Conservation (phyloP, 2,113 vertebrate species). For the Murina feae region DNA sequence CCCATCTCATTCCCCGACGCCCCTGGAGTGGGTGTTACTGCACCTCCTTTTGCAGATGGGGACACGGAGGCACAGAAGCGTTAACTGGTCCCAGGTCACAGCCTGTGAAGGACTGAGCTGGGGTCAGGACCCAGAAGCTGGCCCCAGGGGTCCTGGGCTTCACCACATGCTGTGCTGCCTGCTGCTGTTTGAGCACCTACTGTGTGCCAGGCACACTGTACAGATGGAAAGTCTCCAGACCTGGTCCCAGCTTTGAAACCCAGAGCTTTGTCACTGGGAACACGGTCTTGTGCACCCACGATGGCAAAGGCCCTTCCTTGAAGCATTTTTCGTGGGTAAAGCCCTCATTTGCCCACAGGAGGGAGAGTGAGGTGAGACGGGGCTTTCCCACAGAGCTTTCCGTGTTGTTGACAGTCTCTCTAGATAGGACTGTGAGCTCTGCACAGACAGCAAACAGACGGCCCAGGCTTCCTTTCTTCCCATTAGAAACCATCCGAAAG, state of each 20-base stretch:
- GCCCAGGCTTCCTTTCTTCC: not conserved
- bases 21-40: accelerated
- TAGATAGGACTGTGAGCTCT: not conserved
- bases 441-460: accelerated
- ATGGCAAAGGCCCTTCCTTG: not conserved
- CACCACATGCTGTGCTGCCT: accelerated
- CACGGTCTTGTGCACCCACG: accelerated
- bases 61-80: not conserved
- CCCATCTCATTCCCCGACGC: not conserved
- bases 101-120: not conserved
- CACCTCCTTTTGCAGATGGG: not conserved
- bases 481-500: accelerated
- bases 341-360: not conserved
- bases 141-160: not conserved
- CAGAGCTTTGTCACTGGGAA: not conserved
- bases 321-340: not conserved
- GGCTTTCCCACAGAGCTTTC: not conserved
- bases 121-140: not conserved
- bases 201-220: accelerated
- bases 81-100: not conserved
- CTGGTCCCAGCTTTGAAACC: not conserved
- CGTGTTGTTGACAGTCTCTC: accelerated
- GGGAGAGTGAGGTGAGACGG: not conserved
- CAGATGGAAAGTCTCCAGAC: accelerated
- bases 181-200: not conserved